Evolutionary conservation across 2,797 vertebrate species (phyloP), one percentile per base, ranked within the genome.

Genomic region (Salmo trutta): DNA sequence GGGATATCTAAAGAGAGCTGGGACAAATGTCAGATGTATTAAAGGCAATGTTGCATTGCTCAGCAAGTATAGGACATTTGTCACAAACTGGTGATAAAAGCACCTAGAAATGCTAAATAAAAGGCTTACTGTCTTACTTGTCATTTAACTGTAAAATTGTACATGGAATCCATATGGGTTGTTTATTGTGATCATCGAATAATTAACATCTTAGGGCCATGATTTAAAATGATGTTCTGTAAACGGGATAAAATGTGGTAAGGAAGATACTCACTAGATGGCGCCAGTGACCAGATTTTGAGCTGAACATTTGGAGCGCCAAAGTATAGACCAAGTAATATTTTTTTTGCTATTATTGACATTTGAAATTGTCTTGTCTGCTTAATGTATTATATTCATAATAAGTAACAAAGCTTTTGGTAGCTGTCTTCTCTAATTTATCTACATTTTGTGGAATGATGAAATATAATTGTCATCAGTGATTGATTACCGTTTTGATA

Each of bases 201-300:
- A 10, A 10, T 62, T 62, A 62, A 24, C 56, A 62, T 64, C 14
- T 10, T 1, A 3, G n/a, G 59, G 24, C 7, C 4, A 3, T 10
- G 24, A 27, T 64, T 8, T 10, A 12, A 64, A 24, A n/a, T 24
- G n/a, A 64, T 5, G 56, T 59, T 10, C 6, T 21, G 56, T 56
- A 59, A 59, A 59, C 21, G 19, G 19, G 56, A 21, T n/a, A 17
- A 59, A 7, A 21, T 14, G 21, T 54, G 41, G 2, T 4, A 77
- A 10, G 0, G 8, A 62, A 5, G 29, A 15, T 12, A 14, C 17
- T 8, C 84, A 80, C 79, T 80, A 85, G 87, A 82, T 86, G 87
- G 82, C 77, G 77, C 65, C 59, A 80, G 82, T 66, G 71, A 79
- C 79, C 64, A 78, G 71, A 5, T 68, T 12, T 16, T 62, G 36